These are phyloP conservation scores for Platynereis dumerilii DNA, from an alignment of 2,888 invertebrate species.

Conservation along the genomic window DNA sequence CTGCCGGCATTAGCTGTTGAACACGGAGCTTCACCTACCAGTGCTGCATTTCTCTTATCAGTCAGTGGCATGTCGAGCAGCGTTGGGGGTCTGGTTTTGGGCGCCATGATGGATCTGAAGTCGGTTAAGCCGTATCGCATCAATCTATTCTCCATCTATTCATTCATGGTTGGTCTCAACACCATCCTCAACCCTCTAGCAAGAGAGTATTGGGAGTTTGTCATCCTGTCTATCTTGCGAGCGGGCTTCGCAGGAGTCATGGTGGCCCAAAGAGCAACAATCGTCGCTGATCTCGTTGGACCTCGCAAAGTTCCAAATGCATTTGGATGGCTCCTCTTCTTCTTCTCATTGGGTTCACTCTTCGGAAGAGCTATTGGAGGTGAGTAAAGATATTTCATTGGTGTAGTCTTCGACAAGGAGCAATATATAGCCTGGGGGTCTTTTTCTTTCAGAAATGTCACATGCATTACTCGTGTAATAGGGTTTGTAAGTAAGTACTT, in stretches of 20 bases:
- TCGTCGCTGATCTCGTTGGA: slow-evolving; percentile 7
- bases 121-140: neutral
- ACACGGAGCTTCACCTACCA: neutral
- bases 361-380: neutral
- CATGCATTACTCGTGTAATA: no score
- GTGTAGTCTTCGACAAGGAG: no score
- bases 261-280: neutral
- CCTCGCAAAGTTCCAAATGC: neutral
- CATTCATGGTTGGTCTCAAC: neutral
- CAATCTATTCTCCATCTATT: neutral
- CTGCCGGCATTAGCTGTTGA: neutral
- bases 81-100: neutral
- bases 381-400: no score
- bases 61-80: slow-evolving; percentile 1
- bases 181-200: slow-evolving; percentile 2
- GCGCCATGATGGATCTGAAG: neutral
- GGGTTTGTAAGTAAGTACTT: no score
- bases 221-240: neutral
- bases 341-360: neutral
- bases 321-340: slow-evolving; percentile 1
- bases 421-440: no score
- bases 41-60: neutral
- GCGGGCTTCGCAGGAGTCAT: slow-evolving; percentile 2
- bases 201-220: neutral
- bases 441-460: no score